Evolutionary conservation across 2,888 invertebrate genomes (phyloP).

Genomic region (Imbricaverruca yamaguchii): DNA sequence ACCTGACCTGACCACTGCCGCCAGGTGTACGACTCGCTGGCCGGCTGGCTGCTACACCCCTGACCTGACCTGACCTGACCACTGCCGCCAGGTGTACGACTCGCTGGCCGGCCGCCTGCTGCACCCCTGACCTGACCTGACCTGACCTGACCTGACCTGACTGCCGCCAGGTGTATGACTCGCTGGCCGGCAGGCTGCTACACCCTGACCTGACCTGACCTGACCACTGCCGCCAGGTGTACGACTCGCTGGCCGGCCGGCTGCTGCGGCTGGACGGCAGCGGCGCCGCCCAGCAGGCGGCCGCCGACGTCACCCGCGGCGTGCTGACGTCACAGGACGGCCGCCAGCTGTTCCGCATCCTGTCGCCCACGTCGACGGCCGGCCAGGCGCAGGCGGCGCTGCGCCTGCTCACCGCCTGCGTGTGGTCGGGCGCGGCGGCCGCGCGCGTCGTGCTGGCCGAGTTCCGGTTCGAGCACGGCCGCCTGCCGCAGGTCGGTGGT

Average conservation of each 20-base stretch:
- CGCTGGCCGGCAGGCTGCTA: not conserved
- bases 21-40: not conserved
- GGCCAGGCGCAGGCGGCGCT: not conserved
- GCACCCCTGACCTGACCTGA: too few species aligned
- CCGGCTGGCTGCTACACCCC: not conserved
- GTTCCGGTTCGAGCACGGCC: not conserved
- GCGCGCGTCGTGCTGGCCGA: not conserved
- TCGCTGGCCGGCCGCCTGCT: too few species aligned
- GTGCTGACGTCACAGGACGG: conserved; percentile 6
- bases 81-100: too few species aligned
- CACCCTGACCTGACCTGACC: too few species aligned
- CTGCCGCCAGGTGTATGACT: not conserved
- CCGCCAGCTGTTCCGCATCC: not conserved
- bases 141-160: too few species aligned
- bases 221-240: not conserved
- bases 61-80: too few species aligned
- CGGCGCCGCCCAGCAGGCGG: not conserved
- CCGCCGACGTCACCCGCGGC: not conserved
- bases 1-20: too few species aligned
- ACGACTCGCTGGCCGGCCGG: not conserved
- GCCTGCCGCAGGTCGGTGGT: not conserved
- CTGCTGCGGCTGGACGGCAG: not conserved
- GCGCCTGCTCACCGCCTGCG: not conserved
- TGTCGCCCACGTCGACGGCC: not conserved
- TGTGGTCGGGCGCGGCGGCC: not conserved